Percentiles rank a stretch among this genome's conserved stretches.
phyloP scores from a whole-genome alignment of 2,888 invertebrate species.

The Schrankia costaestrigalis region DNA sequence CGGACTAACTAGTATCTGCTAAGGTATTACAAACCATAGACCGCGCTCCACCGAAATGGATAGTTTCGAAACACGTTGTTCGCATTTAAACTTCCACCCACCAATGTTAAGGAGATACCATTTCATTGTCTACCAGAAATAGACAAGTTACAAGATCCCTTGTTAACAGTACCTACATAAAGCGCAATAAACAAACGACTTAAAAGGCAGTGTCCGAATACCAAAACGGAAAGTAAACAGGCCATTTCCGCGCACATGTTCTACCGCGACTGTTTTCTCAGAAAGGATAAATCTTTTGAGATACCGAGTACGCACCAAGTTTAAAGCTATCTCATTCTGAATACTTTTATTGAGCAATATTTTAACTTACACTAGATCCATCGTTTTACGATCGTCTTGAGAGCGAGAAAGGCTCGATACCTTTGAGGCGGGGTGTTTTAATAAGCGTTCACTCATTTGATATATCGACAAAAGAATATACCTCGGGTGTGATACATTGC shows the following conservation, averaged over 20 bases:
- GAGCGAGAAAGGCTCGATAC: conserved; percentile 21
- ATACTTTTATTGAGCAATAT: conserved; percentile 31
- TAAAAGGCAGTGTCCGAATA: conserved; percentile 67
- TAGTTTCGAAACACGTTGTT: conserved; percentile 41
- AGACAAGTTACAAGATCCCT: conserved; percentile 60
- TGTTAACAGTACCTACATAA: conserved; percentile 54
- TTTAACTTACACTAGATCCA: conserved; percentile 22
- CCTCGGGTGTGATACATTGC: conserved; percentile 55
- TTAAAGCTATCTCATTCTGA: conserved; percentile 28
- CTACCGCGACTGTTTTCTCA: conserved; percentile 35
- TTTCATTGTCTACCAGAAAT: conserved; percentile 57
- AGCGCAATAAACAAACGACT: conserved; percentile 54
- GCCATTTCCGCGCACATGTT: conserved; percentile 66
- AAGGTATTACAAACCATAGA: conserved; percentile 32
- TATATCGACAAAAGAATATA: conserved; percentile 55
- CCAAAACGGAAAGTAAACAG: conserved; percentile 64
- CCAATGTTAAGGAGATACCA: conserved; percentile 45
- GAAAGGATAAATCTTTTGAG: conserved; percentile 48
- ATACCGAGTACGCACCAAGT: conserved; percentile 36
- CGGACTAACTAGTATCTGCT: conserved; percentile 27
- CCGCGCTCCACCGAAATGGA: conserved; percentile 32
- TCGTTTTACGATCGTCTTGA: conserved; percentile 29
- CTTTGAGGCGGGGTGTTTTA: conserved; percentile 43
- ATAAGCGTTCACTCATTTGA: conserved; percentile 56
- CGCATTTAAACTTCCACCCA: conserved; percentile 39